Base-by-base conservation (phyloP, 92 coral and sea anemone genomes). In the Scolanthus callimorphus region DNA sequence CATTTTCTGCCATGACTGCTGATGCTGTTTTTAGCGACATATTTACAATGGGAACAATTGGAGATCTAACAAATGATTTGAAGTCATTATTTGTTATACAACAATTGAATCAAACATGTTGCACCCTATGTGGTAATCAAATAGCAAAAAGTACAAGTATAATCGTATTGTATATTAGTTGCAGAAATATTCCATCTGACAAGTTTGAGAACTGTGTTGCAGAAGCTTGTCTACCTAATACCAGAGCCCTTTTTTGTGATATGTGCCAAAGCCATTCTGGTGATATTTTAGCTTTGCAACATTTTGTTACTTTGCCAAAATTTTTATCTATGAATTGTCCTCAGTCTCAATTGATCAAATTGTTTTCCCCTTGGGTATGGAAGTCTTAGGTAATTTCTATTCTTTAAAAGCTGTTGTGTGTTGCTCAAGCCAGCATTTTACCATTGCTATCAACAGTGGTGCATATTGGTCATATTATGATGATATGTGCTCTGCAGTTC, bases 21-120 rank as follows among this genome's bases (percentile, higher is more conserved):
- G 62, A 80, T 73, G 81, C 81, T 66, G 81, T 80, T 23, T 80
- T 80, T 55, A 80, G 81, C 59, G 81, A 80, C 46, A 80, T 73
- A 12, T 80, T 80, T 67, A 80, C 71, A 0, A 11, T 73, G 60
- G 17, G 29, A 15, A 66, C 69, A 37, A 0, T 80, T 67, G 81
- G 87, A 45, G 65, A 73, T 63, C 49, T n/a, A n/a, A n/a, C n/a
- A n/a, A n/a, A n/a, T n/a, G n/a, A n/a, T n/a, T n/a, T n/a, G n/a
- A n/a, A n/a, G n/a, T n/a, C n/a, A n/a, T 49, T 73, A 44, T 73
- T 80, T 73, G 37, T 80, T 73, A 43, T 79, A 56, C 23, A 80
- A 24, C 76, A 80, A 54, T 31, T 10, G 11, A 56, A 63, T 48
- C 67, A 28, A 34, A 34, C 76, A 1, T 53, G 43, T 54, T 79